phyloP scores from a whole-genome alignment of 1,140 invertebrate species.

The Atta texana region DNA sequence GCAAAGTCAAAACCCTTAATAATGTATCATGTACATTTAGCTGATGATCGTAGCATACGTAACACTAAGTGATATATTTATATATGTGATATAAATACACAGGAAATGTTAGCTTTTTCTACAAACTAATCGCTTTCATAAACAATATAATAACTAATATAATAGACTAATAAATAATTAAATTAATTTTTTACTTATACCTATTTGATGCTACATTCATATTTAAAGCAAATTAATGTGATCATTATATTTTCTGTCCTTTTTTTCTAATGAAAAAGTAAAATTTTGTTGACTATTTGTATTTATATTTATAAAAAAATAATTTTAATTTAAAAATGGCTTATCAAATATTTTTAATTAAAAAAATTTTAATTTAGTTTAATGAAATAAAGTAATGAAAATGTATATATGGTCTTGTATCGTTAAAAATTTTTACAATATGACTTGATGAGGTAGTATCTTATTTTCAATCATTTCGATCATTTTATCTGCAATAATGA shows the following conservation, averaged over 20 bases:
- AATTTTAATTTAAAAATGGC: not conserved
- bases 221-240: too few relatives aligned
- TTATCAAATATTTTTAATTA: not conserved
- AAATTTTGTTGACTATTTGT: not conserved
- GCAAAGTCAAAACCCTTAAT: slow-evolving; percentile 2
- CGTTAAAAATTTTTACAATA: not conserved
- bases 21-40: not conserved
- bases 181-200: not conserved
- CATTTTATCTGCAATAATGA: too few relatives aligned
- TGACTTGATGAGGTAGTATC: not conserved
- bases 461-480: not conserved
- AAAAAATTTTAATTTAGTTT: not conserved
- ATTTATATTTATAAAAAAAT: not conserved
- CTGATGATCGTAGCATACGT: not conserved
- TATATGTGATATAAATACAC: not conserved
- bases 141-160: not conserved
- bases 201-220: too few relatives aligned
- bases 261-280: not conserved
- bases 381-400: not conserved
- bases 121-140: not conserved
- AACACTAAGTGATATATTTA: not conserved
- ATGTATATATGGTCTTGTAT: not conserved
- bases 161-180: not conserved
- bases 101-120: not conserved
- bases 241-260: too few relatives aligned